phyloP scores from a whole-genome alignment of 1,140 invertebrate species.

The Lordiphosa mommai region DNA sequence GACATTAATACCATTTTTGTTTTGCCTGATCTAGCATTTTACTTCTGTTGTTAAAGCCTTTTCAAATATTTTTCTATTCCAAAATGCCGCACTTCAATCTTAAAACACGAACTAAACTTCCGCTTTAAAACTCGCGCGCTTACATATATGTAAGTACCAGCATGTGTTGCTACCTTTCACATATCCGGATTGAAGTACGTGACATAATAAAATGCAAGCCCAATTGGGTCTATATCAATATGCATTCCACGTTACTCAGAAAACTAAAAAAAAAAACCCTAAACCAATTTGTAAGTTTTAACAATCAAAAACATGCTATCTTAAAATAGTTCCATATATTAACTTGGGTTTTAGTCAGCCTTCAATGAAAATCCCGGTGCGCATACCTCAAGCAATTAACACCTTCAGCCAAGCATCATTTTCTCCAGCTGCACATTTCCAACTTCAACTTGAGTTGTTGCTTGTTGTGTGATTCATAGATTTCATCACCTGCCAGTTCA shows the following conservation, averaged over 20 bases:
- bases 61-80: neutral
- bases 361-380: neutral
- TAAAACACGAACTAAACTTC: slow-evolving; percentile 12
- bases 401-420: slow-evolving; percentile 10
- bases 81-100: neutral
- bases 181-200: slow-evolving; percentile 32
- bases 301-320: too few relatives aligned
- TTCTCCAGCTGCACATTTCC: slow-evolving; percentile 37
- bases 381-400: slow-evolving; percentile 27
- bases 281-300: neutral
- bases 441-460: slow-evolving; percentile 9
- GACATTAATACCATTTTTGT: too few relatives aligned
- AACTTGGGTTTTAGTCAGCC: slow-evolving; percentile 23
- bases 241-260: slow-evolving; percentile 47
- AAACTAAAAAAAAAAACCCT: neutral
- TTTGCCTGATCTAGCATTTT: too few relatives aligned
- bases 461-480: slow-evolving; percentile 34
- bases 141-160: slow-evolving; percentile 11
- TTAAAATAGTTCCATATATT: slow-evolving; percentile 28
- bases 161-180: neutral
- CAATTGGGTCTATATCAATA: slow-evolving; percentile 37
- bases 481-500: slow-evolving; percentile 44
- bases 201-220: slow-evolving; percentile 48
- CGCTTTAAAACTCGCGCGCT: slow-evolving; percentile 10
- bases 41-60: too few relatives aligned